Evolutionary conservation across 2,888 invertebrate species (phyloP).

Genomic region (Plagodis pulveraria): DNA sequence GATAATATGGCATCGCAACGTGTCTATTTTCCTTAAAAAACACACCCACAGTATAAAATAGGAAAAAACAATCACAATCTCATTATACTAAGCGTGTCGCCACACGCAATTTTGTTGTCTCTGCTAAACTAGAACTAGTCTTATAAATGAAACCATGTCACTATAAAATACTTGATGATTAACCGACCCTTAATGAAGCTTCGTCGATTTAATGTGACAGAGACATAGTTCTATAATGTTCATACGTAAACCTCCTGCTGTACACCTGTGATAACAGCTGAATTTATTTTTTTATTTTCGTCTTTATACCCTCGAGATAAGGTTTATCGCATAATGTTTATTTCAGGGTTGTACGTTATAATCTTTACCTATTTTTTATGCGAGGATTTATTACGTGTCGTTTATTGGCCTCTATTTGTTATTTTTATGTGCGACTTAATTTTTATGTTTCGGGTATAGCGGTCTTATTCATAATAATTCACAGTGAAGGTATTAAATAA

Average conservation of each 20-base stretch:
- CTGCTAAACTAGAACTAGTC: constrained; percentile 5
- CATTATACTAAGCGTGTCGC: constrained; percentile 64
- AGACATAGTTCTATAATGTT: constrained; percentile 19
- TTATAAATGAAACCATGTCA: constrained; percentile 5
- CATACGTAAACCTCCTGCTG: constrained; percentile 13
- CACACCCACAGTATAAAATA: constrained; percentile 50
- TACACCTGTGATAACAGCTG: constrained; percentile 13
- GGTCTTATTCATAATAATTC: no score
- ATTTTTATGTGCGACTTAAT: constrained; percentile 35
- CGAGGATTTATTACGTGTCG: constrained; percentile 41
- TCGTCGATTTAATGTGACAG: not conserved
- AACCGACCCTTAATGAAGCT: not conserved
- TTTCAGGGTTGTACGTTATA: constrained; percentile 31
- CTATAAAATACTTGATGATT: not conserved
- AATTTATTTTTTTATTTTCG: constrained; percentile 11
- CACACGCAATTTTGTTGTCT: constrained; percentile 62
- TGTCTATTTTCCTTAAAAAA: constrained; percentile 27
- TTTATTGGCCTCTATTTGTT: constrained; percentile 42
- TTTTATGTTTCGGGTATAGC: constrained; percentile 26
- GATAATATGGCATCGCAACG: constrained; percentile 3
- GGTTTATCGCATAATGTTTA: not conserved
- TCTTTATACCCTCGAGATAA: constrained; percentile 10
- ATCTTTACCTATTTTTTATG: constrained; percentile 40
- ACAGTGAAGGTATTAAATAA: no score
- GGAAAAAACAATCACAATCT: constrained; percentile 65